A percentile compares a stretch with the other conserved stretches of the same genome.
These are phyloP conservation scores for Galerucella pusilla DNA, from an alignment of 2,888 invertebrate genomes.

Conservation along the genomic window DNA sequence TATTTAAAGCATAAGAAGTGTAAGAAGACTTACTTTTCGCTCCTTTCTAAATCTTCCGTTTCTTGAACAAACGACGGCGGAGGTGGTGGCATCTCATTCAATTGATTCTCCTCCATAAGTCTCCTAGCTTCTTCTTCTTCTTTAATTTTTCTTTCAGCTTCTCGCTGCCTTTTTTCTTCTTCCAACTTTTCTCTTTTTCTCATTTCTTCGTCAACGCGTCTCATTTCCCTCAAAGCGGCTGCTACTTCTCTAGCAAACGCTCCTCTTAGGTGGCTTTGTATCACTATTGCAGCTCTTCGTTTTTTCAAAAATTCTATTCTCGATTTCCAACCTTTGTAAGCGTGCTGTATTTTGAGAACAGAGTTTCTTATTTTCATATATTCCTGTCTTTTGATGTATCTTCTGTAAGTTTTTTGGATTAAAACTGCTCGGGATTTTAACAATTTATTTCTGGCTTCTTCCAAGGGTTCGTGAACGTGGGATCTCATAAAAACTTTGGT, in stretches of 20 bases:
- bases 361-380: constrained; percentile 76
- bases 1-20: background rate
- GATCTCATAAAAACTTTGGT: constrained; percentile 87
- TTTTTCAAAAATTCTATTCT: constrained; percentile 83
- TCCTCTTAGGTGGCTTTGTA: constrained; percentile 87
- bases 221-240: constrained; percentile 87
- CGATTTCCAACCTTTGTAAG: constrained; percentile 86
- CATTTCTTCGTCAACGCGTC: constrained; percentile 87
- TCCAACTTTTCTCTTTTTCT: constrained; percentile 80
- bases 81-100: constrained; percentile 58
- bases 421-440: constrained; percentile 76
- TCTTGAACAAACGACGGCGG: constrained; percentile 65
- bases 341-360: constrained; percentile 81
- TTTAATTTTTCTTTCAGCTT: constrained; percentile 71
- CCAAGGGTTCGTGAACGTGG: constrained; percentile 85
- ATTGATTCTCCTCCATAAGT: constrained; percentile 50
- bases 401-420: constrained; percentile 82
- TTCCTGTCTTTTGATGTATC: constrained; percentile 73
- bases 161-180: constrained; percentile 74
- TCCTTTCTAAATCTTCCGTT: constrained; percentile 71
- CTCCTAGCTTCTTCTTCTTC: constrained; percentile 59
- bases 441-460: constrained; percentile 79
- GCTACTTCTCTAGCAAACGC: constrained; percentile 93
- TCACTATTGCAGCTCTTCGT: constrained; percentile 85
- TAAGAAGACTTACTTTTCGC: constrained; percentile 68